Base-by-base conservation (phyloP, 2,888 invertebrate genomes). In the Dusona sp. region DNA sequence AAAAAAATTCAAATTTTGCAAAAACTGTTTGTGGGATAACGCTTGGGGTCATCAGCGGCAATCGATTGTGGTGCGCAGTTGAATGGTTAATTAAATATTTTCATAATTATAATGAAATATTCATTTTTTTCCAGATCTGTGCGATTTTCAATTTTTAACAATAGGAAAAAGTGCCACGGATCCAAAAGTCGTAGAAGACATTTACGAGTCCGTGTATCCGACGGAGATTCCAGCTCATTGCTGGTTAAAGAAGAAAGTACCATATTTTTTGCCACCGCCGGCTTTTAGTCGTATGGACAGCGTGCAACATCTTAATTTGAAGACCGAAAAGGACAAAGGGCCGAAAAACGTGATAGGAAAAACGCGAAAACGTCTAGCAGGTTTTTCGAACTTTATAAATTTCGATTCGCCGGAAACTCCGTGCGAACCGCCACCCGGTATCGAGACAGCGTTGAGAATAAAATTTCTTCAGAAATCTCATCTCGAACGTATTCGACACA, bases 131-230 rank as follows among this genome's bases (percentile, higher is more conserved):
- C 48, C 93, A 98, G 98, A 96, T 88, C 95, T 99, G 91, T 97
- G 97, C 93, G 99, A 99, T 94, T 99, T 98, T 94, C 99, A 99
- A 94, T 99, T 97, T 93, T 94, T 99, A 85, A 98, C 99, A 1
- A 95, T 98, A 89, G 94, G 91, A 11, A 94, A 61, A 94, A 94
- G 87, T 93, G 95, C 87, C 92, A 93, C 25, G 88, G 93, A 93
- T 85, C 90, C 93, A 22, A 91, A 93, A 51, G 94, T 95, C 83
- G 94, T 95, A 33, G 95, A 96, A 89, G 96, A 96, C 92, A 94
- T 97, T 64, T 95, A 97, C 89, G 95, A 97, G 57, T 94, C 96
- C 77, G 94, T 97, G 74, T 92, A 97, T 77, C 97, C 97, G 0
- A 92, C 93, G 16, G 95, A 95, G 8, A 89, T 95, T 54, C 95